These are phyloP conservation scores for Lophura nycthemera DNA, from an alignment of 2,113 vertebrate genomes.

Conservation along the genomic window DNA sequence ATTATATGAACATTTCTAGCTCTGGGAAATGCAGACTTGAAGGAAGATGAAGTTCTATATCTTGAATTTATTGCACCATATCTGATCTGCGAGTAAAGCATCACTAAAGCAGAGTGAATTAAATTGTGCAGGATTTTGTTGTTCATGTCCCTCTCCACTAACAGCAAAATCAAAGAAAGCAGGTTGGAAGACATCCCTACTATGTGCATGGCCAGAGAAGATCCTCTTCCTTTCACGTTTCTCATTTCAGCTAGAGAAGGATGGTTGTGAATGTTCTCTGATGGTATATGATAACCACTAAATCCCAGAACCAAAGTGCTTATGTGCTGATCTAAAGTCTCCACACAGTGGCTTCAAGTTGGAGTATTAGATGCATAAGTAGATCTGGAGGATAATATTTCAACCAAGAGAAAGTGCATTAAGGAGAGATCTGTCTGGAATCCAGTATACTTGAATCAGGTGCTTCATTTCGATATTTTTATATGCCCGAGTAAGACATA, in stretches of 20 bases:
- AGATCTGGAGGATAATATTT: rapidly evolving
- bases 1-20: background rate
- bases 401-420: background rate
- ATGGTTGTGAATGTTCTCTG: background rate
- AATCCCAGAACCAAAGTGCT: background rate
- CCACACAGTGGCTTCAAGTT: background rate
- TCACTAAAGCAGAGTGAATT: background rate
- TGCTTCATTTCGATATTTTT: background rate
- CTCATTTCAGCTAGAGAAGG: background rate
- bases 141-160: rapidly evolving
- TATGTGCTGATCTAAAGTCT: background rate
- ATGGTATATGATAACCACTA: background rate
- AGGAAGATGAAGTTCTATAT: background rate
- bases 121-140: background rate
- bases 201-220: background rate
- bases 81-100: background rate
- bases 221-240: background rate
- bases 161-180: background rate
- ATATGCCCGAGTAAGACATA: background rate
- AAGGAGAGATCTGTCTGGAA: background rate
- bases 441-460: background rate
- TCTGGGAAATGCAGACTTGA: background rate
- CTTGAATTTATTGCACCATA: background rate
- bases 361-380: background rate
- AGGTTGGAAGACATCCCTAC: background rate